phyloP scores from a whole-genome alignment of 2,113 vertebrate genomes.

The Anolis carolinensis region DNA sequence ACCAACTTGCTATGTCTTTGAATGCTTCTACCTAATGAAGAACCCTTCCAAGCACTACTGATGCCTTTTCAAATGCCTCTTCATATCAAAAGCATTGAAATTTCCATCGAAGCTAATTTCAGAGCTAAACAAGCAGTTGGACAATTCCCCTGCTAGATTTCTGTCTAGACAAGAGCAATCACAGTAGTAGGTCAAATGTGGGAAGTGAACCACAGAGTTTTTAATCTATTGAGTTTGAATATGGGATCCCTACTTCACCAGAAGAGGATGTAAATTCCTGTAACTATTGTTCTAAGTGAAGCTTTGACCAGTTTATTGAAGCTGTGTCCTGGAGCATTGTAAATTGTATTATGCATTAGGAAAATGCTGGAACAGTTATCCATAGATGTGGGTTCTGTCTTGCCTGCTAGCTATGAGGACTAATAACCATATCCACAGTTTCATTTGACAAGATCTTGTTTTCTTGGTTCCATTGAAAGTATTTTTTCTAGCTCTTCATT shows the following conservation, averaged over 20 bases:
- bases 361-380: background rate
- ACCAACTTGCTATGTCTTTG: background rate
- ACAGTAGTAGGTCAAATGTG: conserved; percentile 24
- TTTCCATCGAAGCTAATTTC: conserved; percentile 17
- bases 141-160: conserved; percentile 24
- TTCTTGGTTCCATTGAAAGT: background rate
- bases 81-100: conserved; percentile 28
- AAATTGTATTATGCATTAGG: background rate
- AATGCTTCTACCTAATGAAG: background rate
- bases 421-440: background rate
- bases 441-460: background rate
- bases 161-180: conserved; percentile 3
- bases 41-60: background rate
- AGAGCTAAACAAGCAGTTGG: conserved; percentile 48
- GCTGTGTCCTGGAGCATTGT: background rate
- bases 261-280: background rate
- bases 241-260: background rate
- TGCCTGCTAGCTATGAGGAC: background rate
- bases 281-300: background rate
- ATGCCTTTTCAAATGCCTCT: conserved; percentile 25
- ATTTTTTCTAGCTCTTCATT: background rate
- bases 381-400: background rate
- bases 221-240: background rate
- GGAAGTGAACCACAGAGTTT: conserved; percentile 29
- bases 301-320: background rate